Percentiles rank a stretch among this genome's conserved stretches.
phyloP scores from a whole-genome alignment of 2,888 invertebrate genomes.

The Clistopyga incitator region DNA sequence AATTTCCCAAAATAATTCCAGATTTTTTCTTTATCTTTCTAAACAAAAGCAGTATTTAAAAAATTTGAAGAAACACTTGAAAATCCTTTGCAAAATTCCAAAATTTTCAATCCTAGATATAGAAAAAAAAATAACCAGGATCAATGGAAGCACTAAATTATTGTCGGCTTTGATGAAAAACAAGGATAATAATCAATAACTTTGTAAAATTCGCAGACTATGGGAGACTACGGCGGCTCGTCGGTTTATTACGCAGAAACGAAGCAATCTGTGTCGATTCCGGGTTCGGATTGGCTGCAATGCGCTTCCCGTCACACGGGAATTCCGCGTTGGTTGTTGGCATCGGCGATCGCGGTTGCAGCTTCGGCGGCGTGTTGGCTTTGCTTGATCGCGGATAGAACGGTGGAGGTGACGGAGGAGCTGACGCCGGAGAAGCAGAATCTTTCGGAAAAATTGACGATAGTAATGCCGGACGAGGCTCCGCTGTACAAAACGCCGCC shows the following conservation, averaged over 20 bases:
- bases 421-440: conserved; percentile 55
- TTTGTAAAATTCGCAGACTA: conserved; percentile 71
- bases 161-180: background rate
- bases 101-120: too few species aligned
- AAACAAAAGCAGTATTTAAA: too few species aligned
- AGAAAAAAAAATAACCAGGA: too few species aligned
- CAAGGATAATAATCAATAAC: background rate
- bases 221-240: conserved; percentile 77
- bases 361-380: conserved; percentile 75
- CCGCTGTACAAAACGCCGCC: conserved; percentile 76
- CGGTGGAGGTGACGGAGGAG: conserved; percentile 71
- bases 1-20: too few species aligned
- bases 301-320: conserved; percentile 73
- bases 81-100: too few species aligned
- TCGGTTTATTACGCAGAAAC: conserved; percentile 79
- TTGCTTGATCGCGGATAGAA: conserved; percentile 73
- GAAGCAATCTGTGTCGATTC: conserved; percentile 75
- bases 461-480: conserved; percentile 77
- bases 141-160: too few species aligned
- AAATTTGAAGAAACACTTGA: too few species aligned
- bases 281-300: conserved; percentile 78
- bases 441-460: conserved; percentile 69
- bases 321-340: conserved; percentile 77
- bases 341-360: conserved; percentile 71
- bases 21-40: too few species aligned